phyloP scores from a whole-genome alignment of 2,113 vertebrate genomes.

The Zootoca vivipara region DNA sequence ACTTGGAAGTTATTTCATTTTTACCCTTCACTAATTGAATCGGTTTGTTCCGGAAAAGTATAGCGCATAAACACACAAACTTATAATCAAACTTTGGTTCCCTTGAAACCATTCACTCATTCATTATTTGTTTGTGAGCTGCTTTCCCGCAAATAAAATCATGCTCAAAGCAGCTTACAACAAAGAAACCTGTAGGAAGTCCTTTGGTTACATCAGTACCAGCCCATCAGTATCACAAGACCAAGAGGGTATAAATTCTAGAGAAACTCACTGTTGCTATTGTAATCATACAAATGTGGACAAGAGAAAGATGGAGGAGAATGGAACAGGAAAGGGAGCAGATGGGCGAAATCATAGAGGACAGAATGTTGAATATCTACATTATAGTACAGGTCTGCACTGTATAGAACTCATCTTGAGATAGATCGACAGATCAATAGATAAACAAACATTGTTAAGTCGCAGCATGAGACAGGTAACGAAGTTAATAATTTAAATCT shows the following conservation, averaged over 20 bases:
- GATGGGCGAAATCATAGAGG: neutral
- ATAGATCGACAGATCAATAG: neutral
- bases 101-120: neutral
- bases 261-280: neutral
- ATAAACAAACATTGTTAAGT: neutral
- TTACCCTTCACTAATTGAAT: neutral
- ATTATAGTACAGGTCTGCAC: neutral
- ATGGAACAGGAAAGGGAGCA: too few relatives aligned
- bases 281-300: neutral
- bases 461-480: neutral
- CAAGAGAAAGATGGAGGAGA: neutral
- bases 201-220: neutral
- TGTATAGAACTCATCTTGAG: neutral
- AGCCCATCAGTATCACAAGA: neutral
- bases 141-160: too few relatives aligned
- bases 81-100: neutral
- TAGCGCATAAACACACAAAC: neutral
- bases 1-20: neutral
- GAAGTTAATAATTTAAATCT: neutral
- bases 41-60: neutral
- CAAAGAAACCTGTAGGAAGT: neutral
- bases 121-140: too few relatives aligned
- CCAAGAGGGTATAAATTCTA: neutral
- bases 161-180: too few relatives aligned
- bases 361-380: too few relatives aligned